These are phyloP conservation scores for Eupithecia tripunctaria DNA, from an alignment of 2,888 invertebrate genomes.

Conservation along the genomic window DNA sequence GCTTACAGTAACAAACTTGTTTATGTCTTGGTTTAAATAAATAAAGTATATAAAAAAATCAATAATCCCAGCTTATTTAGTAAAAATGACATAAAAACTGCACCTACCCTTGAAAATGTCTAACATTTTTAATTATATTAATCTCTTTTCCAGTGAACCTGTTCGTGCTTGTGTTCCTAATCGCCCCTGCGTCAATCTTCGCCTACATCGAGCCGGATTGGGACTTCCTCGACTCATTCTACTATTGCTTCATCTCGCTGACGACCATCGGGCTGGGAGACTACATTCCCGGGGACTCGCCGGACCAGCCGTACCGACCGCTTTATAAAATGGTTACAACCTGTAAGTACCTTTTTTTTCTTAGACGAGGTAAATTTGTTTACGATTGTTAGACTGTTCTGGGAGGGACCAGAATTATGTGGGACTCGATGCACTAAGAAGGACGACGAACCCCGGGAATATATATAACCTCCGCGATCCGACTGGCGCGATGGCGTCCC, in stretches of 20 bases:
- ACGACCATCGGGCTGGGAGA: conserved; percentile 96
- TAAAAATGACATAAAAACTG: neutral
- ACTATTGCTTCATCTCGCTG: conserved; percentile 95
- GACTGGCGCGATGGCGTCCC: no score
- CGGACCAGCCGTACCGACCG: conserved; percentile 90
- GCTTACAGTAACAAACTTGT: no score
- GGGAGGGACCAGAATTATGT: no score
- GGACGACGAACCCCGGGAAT: no score
- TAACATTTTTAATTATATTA: neutral
- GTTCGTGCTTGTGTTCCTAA: conserved; percentile 86
- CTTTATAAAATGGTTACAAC: conserved; percentile 93
- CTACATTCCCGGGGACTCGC: conserved; percentile 93
- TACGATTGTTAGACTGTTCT: no score
- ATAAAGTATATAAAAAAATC: no score
- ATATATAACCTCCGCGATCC: no score
- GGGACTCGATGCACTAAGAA: no score
- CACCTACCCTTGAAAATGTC: neutral
- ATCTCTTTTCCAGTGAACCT: conserved; percentile 72
- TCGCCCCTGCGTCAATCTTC: conserved; percentile 91
- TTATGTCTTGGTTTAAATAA: no score
- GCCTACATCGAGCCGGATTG: conserved; percentile 90
- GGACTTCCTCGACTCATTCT: conserved; percentile 94
- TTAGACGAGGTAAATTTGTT: no score
- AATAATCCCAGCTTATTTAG: no score
- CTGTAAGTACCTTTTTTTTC: conserved; percentile 70